Evolutionary conservation across 1,140 invertebrate genomes (phyloP).

Genomic region (Drosophila cardini): DNA sequence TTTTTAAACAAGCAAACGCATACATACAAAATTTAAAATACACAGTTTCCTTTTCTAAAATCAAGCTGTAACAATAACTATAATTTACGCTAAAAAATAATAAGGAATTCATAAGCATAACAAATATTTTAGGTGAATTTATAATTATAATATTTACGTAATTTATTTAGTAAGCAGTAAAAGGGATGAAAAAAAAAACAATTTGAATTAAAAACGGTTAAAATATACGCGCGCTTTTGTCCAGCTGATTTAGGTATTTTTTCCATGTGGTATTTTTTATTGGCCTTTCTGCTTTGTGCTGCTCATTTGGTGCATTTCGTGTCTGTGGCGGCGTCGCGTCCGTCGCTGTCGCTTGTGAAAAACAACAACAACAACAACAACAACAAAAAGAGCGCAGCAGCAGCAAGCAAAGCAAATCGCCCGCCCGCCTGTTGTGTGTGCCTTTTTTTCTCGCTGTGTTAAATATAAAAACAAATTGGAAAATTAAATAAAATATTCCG

Average conservation of each 20-base stretch:
- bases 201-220: not conserved
- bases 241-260: constrained; percentile 41
- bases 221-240: constrained; percentile 20
- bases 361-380: constrained; percentile 35
- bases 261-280: constrained; percentile 39
- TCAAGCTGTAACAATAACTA: not conserved
- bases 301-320: constrained; percentile 32
- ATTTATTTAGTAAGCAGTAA: not conserved
- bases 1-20: not conserved
- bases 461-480: constrained; percentile 52
- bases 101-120: not conserved
- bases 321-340: constrained; percentile 16
- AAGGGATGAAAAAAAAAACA: not conserved
- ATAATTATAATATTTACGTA: not conserved
- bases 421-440: constrained; percentile 44
- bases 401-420: constrained; percentile 24
- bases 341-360: constrained; percentile 22
- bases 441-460: constrained; percentile 35
- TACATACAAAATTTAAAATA: not conserved
- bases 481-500: constrained; percentile 40
- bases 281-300: constrained; percentile 4
- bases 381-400: constrained; percentile 29
- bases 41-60: constrained; percentile 2
- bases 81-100: not conserved
- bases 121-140: not conserved